phyloP scores from a whole-genome alignment of 2,797 vertebrate genomes.

The Melanotaenia boesemani region DNA sequence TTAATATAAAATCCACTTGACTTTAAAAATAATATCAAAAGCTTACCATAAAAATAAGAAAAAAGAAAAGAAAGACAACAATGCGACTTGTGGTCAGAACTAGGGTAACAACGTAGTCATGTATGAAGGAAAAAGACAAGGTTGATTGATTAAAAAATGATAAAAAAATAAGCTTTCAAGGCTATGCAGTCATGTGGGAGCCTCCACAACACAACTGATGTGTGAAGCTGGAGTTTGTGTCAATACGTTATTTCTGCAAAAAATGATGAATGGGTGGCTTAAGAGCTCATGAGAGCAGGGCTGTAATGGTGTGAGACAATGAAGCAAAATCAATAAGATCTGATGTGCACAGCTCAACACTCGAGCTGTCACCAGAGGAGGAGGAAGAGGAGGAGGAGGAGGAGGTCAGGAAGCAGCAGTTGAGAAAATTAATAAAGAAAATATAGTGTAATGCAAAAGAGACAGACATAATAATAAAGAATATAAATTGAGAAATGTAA shows the following conservation, averaged over 20 bases:
- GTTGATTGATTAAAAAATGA: not conserved
- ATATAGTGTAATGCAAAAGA: not conserved
- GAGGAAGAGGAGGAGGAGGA: not conserved
- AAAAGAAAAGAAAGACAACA: no score
- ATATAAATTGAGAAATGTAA: conserved; percentile 9
- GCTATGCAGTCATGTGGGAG: not conserved
- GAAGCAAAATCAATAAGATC: conserved; percentile 34
- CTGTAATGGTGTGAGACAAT: conserved; percentile 10
- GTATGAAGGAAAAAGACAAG: not conserved
- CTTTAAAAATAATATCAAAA: no score
- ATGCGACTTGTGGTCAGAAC: not conserved
- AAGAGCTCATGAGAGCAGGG: not conserved
- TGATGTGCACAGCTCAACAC: conserved; percentile 7
- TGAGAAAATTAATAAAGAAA: not conserved
- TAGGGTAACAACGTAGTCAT: not conserved
- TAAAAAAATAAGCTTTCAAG: not conserved
- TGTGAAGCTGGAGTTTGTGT: not conserved
- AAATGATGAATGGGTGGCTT: conserved; percentile 4
- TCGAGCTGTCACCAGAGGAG: not conserved
- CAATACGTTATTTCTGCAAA: conserved; percentile 2
- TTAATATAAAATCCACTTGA: no score
- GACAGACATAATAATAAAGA: not conserved
- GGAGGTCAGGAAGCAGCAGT: not conserved
- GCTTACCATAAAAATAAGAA: not conserved
- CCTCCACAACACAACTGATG: not conserved